Conservation (phyloP, 2,113 vertebrate genomes). For the Seriola dumerili region DNA sequence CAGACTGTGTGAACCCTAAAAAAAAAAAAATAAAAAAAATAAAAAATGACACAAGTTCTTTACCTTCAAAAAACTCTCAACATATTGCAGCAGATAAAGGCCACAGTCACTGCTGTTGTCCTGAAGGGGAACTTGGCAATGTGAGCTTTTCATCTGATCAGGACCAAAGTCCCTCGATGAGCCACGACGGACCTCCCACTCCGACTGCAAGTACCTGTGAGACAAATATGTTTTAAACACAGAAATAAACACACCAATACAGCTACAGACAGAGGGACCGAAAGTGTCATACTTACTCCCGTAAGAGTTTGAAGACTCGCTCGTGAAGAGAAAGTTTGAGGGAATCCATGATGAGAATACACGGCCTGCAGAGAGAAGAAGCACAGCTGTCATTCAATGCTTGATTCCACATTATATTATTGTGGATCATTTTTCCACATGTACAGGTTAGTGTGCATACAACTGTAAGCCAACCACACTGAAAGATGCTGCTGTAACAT, state of each 20-base stretch:
- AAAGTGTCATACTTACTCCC: conserved; percentile 89
- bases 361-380: conserved; percentile 86
- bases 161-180: conserved; percentile 87
- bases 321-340: conserved; percentile 91
- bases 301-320: conserved; percentile 91
- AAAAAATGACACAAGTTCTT: not conserved
- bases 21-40: no score
- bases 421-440: not conserved
- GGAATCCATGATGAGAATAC: conserved; percentile 96
- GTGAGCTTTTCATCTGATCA: conserved; percentile 88
- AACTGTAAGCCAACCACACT: not conserved
- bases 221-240: not conserved
- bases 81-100: conserved; percentile 95
- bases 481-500: not conserved
- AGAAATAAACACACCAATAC: not conserved
- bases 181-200: conserved; percentile 92
- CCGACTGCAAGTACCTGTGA: conserved; percentile 92
- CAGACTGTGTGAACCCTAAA: no score
- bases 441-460: not conserved
- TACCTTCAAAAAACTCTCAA: conserved; percentile 96
- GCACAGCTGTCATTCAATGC: not conserved
- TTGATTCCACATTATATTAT: not conserved
- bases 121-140: conserved; percentile 94
- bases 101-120: conserved; percentile 98
- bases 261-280: not conserved